phyloP scores from a whole-genome alignment of 2,797 vertebrate species.

The Odontamblyopus lacepedii region DNA sequence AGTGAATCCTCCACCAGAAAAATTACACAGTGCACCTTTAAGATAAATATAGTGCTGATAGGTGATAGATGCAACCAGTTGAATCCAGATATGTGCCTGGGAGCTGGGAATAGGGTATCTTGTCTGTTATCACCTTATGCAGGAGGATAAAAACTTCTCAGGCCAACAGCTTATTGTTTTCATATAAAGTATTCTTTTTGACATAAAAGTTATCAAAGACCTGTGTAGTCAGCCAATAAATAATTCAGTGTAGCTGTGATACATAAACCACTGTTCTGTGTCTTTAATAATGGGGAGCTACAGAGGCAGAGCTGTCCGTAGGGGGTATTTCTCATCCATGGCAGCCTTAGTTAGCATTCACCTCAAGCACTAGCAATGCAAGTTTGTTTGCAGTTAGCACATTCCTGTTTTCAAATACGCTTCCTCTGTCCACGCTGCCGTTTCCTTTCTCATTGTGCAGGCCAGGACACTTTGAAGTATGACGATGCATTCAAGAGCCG shows the following conservation, averaged over 20 bases:
- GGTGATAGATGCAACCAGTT: not conserved
- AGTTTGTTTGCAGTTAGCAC: constrained; percentile 33
- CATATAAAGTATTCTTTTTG: constrained; percentile 3
- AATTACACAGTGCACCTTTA: not conserved
- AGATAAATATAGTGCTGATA: not conserved
- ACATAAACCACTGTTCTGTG: not conserved
- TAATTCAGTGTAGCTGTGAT: not conserved
- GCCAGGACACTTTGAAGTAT: constrained; percentile 20
- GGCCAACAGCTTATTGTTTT: not conserved
- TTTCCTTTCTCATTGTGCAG: constrained; percentile 43
- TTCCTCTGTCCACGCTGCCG: constrained; percentile 30
- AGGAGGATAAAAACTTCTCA: not conserved
- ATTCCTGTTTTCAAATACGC: constrained; percentile 30
- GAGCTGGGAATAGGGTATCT: not conserved
- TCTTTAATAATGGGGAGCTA: not conserved
- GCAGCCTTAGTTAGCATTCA: not conserved
- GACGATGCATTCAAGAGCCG: constrained; percentile 5
- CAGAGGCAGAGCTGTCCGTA: not conserved
- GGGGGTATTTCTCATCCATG: not conserved
- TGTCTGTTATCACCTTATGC: not conserved
- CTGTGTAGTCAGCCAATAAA: constrained; percentile 1
- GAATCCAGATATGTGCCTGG: not conserved
- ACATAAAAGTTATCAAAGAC: not conserved
- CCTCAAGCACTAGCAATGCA: constrained; percentile 18
- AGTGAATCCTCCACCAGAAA: too few species aligned